Evolutionary conservation across 2,888 invertebrate species (phyloP), one percentile per base, ranked within the genome.

Genomic region (Lepidochitona cinerea): DNA sequence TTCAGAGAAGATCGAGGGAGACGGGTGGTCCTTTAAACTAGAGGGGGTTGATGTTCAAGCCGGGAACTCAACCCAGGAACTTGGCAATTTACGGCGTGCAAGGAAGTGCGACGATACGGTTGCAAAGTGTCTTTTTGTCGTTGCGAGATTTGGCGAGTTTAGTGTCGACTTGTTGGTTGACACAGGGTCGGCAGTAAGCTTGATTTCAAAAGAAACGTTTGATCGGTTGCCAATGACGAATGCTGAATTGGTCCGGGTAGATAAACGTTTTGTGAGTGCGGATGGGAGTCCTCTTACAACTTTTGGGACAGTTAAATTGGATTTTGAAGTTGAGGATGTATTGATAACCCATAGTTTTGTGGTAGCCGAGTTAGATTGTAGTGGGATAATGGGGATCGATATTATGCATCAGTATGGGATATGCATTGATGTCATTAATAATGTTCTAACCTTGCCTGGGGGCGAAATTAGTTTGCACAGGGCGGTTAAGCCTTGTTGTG

Each of bases 311-410:
- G 26, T 36, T 26, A 18, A 12, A 4, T 54, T 52, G 26, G 49
- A 68, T 23, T 72, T 72, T 53, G 36, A 52, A 9, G 14, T 72
- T 36, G 67, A 67, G n/a, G 49, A 37, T 54, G 35, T 54, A 18
- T 4, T 70, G 0, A 74, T 73, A 59, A 7, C 32, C 14, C 72
- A 71, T 54, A 71, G 72, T 6, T 72, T 79, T 35, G 14, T 79
- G 26, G 70, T 76, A 12, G 76, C 75, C 12, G 70, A 75, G 12
- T 41, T 64, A 36, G 52, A 68, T 7, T 32, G 74, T 14, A 1
- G 32, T 14, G 77, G 73, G 4, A 74, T 77, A 5, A n/a, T 77
- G 26, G 79, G 75, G 12, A 49, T 72, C n/a, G 75, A 79, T 72
- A 77, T 77, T 36, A 36, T 76, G 9, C 73, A 73, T 35, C 32